These are phyloP conservation scores for cattle (Bos taurus) DNA, from an alignment of 2,113 vertebrate genomes.

Conservation along the genomic window ARS-UCD2.0 NC_037332.1:10040001-10040500, in stretches of 20 bases:
- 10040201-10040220: background rate
- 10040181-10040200: background rate
- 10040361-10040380: background rate
- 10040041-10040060: background rate
- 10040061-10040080: background rate
- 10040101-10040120: background rate
- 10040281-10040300: background rate
- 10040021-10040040: background rate
- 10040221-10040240: background rate
- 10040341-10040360: background rate
- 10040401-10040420: background rate
- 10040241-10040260: background rate
- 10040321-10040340: background rate
- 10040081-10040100: background rate
- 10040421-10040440: background rate
- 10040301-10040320: background rate
- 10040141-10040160: background rate
- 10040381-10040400: slow-evolving; percentile 1
- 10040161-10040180: background rate
- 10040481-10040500: background rate
- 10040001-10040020: background rate
- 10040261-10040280: background rate
- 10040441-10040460: background rate
- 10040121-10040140: background rate
- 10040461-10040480: background rate